phyloP scores from a whole-genome alignment of 2,888 invertebrate species.

The Himalopsyche kuldschensis region DNA sequence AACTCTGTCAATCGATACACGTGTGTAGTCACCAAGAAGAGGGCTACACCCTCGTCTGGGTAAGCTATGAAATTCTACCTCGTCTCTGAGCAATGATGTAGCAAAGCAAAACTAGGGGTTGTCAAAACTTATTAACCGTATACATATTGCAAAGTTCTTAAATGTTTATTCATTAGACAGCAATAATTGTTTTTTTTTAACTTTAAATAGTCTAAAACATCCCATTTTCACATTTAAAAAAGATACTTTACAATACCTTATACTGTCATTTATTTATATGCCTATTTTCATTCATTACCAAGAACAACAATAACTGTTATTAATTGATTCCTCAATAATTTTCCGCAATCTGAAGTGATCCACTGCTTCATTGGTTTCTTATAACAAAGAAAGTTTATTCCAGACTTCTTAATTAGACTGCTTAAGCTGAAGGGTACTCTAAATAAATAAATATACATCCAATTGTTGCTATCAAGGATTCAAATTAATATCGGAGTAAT shows the following conservation, averaged over 20 bases:
- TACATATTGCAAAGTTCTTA: not conserved
- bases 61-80: not conserved
- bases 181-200: not conserved
- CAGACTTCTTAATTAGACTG: too few species aligned
- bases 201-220: not conserved
- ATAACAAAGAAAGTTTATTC: too few species aligned
- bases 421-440: too few species aligned
- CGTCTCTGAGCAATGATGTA: not conserved
- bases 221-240: not conserved
- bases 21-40: not conserved
- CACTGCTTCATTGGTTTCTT: too few species aligned
- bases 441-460: too few species aligned
- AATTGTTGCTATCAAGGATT: too few species aligned
- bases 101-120: not conserved
- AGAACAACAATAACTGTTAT: not conserved
- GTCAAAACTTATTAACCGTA: not conserved
- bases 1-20: not conserved
- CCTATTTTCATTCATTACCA: too few species aligned
- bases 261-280: too few species aligned
- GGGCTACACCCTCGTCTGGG: not conserved
- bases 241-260: too few species aligned
- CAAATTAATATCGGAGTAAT: too few species aligned
- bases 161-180: not conserved
- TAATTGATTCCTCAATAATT: not conserved
- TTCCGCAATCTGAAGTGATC: too few species aligned